Conservation (phyloP, 2,888 invertebrate genomes). For the Cynaeus angustus region DNA sequence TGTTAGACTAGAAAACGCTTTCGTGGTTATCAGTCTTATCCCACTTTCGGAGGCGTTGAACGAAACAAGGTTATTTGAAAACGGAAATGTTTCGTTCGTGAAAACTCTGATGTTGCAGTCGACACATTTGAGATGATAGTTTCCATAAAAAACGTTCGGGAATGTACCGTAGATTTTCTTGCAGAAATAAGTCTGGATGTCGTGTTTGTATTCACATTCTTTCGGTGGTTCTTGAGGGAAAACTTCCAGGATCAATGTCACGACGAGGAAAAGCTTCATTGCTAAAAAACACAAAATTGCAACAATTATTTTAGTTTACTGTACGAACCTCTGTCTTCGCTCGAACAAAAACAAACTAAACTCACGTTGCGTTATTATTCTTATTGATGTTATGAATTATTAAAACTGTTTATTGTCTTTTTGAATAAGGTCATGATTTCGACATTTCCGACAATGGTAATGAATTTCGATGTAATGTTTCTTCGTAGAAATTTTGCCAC, state of each 20-base stretch:
- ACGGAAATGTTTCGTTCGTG: constrained; percentile 62
- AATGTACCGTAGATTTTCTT: constrained; percentile 60
- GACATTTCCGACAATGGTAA: constrained; percentile 42
- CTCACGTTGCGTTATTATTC: constrained; percentile 7
- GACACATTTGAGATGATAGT: constrained; percentile 62
- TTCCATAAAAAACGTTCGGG: constrained; percentile 64
- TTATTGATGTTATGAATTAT: constrained; percentile 33
- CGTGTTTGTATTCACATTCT: constrained; percentile 59
- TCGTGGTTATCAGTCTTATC: constrained; percentile 58
- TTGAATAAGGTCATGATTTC: constrained; percentile 39
- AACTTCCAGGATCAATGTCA: neutral
- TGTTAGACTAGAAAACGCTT: constrained; percentile 62
- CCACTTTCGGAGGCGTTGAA: constrained; percentile 64
- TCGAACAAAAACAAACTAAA: constrained; percentile 20
- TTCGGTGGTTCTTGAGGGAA: neutral
- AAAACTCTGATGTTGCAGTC: constrained; percentile 63
- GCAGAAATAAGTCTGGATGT: constrained; percentile 60
- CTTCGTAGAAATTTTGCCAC: constrained; percentile 28
- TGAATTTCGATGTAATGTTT: constrained; percentile 12
- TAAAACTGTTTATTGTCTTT: constrained; percentile 40
- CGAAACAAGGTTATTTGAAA: constrained; percentile 59
- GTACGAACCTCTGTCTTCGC: constrained; percentile 20
- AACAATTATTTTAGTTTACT: neutral
- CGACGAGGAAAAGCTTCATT: constrained; percentile 16
- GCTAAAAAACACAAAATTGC: constrained; percentile 14